These are phyloP conservation scores for Phrynocephalus guinanensis DNA, from an alignment of 2,797 vertebrate species.

Conservation along the genomic window DNA sequence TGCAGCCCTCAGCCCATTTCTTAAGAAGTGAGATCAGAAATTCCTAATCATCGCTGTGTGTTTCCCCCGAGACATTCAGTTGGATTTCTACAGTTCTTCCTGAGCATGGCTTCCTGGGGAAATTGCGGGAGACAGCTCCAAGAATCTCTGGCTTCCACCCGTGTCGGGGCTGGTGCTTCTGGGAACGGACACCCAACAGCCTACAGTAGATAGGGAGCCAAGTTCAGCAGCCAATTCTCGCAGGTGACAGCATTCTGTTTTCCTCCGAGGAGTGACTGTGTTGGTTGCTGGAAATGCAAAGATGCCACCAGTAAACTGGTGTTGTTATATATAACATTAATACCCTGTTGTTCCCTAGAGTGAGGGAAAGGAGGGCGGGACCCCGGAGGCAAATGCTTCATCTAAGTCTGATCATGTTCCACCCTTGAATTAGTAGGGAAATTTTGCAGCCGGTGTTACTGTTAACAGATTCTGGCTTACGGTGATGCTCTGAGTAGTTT, in stretches of 20 bases:
- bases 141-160: neutral
- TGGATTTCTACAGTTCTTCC: too few relatives aligned
- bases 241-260: too few relatives aligned
- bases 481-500: too few relatives aligned
- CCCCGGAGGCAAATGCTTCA: neutral
- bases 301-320: neutral
- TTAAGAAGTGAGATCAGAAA: neutral
- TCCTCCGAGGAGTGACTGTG: too few relatives aligned
- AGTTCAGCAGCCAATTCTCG: neutral
- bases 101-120: neutral
- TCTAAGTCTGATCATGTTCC: too few relatives aligned
- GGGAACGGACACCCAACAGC: too few relatives aligned
- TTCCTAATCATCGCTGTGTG: neutral
- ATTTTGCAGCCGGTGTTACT: too few relatives aligned
- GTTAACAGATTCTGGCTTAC: too few relatives aligned
- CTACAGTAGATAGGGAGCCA: neutral
- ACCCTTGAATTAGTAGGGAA: too few relatives aligned
- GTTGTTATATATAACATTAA: neutral
- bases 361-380: neutral
- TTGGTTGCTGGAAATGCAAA: neutral
- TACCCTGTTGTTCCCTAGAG: neutral
- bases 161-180: too few relatives aligned
- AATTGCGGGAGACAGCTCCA: neutral
- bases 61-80: neutral
- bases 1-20: neutral